Conservation (phyloP, 2,113 vertebrate genomes). For the Gracilinanus agilis region DNA sequence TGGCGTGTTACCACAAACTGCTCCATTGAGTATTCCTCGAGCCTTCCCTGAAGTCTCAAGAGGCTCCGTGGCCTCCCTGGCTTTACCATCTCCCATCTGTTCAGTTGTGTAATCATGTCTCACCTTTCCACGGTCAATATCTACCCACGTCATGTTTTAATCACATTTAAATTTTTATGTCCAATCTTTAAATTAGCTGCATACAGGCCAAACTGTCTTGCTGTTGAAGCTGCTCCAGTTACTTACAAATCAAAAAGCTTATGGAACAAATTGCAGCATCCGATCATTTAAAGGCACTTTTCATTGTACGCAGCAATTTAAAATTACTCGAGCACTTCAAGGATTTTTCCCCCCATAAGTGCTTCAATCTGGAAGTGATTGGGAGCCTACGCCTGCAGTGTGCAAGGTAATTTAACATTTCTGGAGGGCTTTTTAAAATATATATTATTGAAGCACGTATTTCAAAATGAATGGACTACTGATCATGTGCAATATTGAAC, state of each 20-base stretch:
- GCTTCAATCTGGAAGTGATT: constrained; percentile 66
- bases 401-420: constrained; percentile 78
- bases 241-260: constrained; percentile 41
- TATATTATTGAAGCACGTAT: constrained; percentile 66
- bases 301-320: constrained; percentile 71
- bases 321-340: constrained; percentile 71
- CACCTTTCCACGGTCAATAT: background rate
- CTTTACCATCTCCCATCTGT: constrained; percentile 18
- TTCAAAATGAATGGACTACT: constrained; percentile 72
- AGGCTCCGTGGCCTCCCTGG: background rate
- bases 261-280: constrained; percentile 52
- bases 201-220: constrained; percentile 20
- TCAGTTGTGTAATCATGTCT: background rate
- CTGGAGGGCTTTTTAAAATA: constrained; percentile 64
- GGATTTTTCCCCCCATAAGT: background rate
- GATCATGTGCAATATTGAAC: constrained; percentile 60
- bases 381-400: constrained; percentile 57
- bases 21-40: background rate
- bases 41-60: constrained; percentile 15
- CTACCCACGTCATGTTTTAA: background rate
- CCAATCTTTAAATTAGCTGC: background rate
- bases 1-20: constrained; percentile 58
- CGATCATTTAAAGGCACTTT: constrained; percentile 68
- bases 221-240: constrained; percentile 46
- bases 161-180: background rate